phyloP scores from a whole-genome alignment of 2,888 invertebrate species.

The Meliscaeva auricollis region DNA sequence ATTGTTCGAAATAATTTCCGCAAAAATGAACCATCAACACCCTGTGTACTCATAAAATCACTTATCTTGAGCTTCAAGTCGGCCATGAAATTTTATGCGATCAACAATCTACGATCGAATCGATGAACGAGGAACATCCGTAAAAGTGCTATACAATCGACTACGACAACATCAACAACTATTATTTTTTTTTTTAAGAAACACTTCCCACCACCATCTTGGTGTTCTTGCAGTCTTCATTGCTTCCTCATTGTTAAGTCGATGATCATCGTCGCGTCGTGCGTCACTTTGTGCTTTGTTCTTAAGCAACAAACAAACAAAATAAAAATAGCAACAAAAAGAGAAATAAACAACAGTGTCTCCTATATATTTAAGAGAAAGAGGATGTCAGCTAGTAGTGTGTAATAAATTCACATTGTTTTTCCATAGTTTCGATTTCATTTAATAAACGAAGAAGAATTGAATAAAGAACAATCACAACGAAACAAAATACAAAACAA shows the following conservation, averaged over 20 bases:
- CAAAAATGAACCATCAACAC: constrained; percentile 37
- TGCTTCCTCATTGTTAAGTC: constrained; percentile 64
- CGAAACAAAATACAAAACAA: constrained; percentile 2
- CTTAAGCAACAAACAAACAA: constrained; percentile 10
- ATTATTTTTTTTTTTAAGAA: too few species aligned
- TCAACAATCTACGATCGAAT: constrained; percentile 60
- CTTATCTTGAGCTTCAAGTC: constrained; percentile 45
- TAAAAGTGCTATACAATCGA: constrained; percentile 38
- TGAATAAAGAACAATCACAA: constrained; percentile 18
- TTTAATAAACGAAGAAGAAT: constrained; percentile 22
- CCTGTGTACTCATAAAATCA: constrained; percentile 47
- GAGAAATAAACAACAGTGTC: background rate
- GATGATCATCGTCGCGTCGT: constrained; percentile 34
- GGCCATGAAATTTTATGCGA: constrained; percentile 59
- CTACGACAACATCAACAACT: background rate
- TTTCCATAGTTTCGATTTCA: constrained; percentile 59
- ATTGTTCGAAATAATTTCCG: constrained; percentile 2
- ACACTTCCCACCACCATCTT: constrained; percentile 25
- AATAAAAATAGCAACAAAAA: constrained; percentile 37
- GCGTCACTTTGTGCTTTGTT: constrained; percentile 23
- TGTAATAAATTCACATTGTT: constrained; percentile 56
- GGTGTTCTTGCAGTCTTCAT: constrained; percentile 4
- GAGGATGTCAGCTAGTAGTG: constrained; percentile 16
- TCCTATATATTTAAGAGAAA: background rate
- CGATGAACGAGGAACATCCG: constrained; percentile 40